A percentile compares a stretch with the other conserved stretches of the same genome.
Conservation (phyloP, 2,797 vertebrate genomes). For the Oreochromis grahami region DNA sequence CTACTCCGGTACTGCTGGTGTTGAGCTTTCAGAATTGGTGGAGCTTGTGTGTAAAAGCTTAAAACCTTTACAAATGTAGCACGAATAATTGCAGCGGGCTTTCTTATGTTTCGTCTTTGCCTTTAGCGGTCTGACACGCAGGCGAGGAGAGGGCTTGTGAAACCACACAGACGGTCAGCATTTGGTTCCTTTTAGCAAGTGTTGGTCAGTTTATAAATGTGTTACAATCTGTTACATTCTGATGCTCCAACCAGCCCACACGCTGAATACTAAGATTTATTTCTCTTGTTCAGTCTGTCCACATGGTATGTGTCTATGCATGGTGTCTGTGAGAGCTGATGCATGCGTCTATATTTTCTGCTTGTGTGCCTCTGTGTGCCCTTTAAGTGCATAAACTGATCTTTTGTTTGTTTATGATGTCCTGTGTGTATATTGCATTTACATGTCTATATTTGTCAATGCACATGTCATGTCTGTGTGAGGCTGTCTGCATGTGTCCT, state of each 20-base stretch:
- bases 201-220: slow-evolving; percentile 56
- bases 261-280: slow-evolving; percentile 18
- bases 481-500: slow-evolving; percentile 31
- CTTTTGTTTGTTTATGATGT: not conserved
- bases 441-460: not conserved
- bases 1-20: not conserved
- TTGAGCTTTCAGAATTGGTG: not conserved
- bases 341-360: not conserved
- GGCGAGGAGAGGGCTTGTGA: not conserved
- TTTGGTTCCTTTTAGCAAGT: slow-evolving; percentile 44
- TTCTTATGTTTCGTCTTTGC: not conserved
- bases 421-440: not conserved
- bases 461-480: not conserved
- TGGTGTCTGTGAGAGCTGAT: not conserved
- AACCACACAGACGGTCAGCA: slow-evolving; percentile 43
- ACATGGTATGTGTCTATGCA: not conserved
- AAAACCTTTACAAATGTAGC: not conserved
- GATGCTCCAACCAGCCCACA: slow-evolving; percentile 41
- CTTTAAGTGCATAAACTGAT: not conserved
- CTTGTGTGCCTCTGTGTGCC: not conserved
- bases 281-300: slow-evolving; percentile 8
- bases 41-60: not conserved
- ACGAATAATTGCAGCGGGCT: not conserved
- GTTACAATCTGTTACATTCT: slow-evolving; percentile 53
- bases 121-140: not conserved